phyloP scores from a whole-genome alignment of 2,113 vertebrate genomes.

The Turdus rufiventris region DNA sequence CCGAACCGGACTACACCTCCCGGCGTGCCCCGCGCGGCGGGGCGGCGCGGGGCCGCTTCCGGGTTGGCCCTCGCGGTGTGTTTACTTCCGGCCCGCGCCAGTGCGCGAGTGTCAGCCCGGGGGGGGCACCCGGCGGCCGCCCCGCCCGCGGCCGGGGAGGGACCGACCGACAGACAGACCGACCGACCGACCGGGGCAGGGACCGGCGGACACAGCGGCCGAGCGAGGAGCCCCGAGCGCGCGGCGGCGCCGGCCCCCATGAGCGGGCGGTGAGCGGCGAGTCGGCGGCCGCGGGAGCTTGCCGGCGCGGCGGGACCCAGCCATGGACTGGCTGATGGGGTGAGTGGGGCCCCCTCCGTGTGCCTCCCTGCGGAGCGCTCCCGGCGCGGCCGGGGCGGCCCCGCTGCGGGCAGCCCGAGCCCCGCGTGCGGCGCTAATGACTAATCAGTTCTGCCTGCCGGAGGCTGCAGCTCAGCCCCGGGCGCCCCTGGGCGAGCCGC shows the following conservation, averaged over 20 bases:
- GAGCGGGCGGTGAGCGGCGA: constrained; percentile 20
- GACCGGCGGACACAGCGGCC: background rate
- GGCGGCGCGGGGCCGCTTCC: background rate
- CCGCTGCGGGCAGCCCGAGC: background rate
- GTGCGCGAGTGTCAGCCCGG: constrained; percentile 67
- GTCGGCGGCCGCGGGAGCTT: background rate
- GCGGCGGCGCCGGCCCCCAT: background rate
- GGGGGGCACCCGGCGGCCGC: constrained; percentile 40
- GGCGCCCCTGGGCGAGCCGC: background rate
- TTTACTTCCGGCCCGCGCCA: constrained; percentile 85
- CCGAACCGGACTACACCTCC: background rate
- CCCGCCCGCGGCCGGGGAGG: constrained; percentile 13
- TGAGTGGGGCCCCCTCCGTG: constrained; percentile 61
- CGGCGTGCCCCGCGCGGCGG: background rate
- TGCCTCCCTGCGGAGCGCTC: background rate
- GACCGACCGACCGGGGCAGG: background rate
- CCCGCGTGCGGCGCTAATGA: background rate
- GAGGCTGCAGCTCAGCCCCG: background rate
- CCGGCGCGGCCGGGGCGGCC: background rate
- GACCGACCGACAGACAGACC: background rate
- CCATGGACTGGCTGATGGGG: constrained; percentile 91
- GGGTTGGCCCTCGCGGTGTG: constrained; percentile 58
- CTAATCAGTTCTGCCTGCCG: background rate
- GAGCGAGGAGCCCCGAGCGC: background rate
- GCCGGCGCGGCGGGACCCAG: constrained; percentile 37